Evolutionary conservation across 2,113 vertebrate genomes (phyloP).

Genomic region (Lagopus muta): DNA sequence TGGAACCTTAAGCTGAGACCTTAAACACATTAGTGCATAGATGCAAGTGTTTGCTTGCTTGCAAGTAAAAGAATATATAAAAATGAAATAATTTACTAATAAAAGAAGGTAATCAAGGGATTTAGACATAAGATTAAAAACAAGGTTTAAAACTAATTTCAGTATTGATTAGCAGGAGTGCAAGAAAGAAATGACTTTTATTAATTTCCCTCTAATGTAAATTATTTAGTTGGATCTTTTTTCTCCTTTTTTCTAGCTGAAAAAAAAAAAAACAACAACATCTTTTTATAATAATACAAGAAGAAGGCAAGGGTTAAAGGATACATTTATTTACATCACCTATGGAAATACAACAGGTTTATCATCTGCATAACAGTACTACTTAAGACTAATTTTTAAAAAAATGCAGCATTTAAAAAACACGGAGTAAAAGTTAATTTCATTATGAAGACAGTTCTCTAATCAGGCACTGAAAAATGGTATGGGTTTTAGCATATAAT

Average conservation of each 20-base stretch:
- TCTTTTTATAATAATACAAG: neutral
- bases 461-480: neutral
- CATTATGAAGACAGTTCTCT: neutral
- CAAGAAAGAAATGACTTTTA: neutral
- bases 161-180: neutral
- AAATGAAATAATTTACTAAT: slow-evolving; percentile 20
- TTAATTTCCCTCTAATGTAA: neutral
- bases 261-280: neutral
- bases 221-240: neutral
- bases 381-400: neutral
- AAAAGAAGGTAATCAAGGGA: neutral
- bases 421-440: neutral
- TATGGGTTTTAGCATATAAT: neutral
- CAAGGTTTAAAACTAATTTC: neutral
- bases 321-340: neutral
- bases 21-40: neutral
- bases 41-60: neutral
- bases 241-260: neutral
- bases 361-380: neutral
- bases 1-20: neutral
- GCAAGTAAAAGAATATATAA: neutral
- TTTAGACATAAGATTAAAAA: neutral
- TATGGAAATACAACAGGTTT: neutral
- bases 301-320: neutral
- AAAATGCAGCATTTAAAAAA: neutral